phyloP scores from a whole-genome alignment of 2,888 invertebrate genomes.

The Drosophila leonis region DNA sequence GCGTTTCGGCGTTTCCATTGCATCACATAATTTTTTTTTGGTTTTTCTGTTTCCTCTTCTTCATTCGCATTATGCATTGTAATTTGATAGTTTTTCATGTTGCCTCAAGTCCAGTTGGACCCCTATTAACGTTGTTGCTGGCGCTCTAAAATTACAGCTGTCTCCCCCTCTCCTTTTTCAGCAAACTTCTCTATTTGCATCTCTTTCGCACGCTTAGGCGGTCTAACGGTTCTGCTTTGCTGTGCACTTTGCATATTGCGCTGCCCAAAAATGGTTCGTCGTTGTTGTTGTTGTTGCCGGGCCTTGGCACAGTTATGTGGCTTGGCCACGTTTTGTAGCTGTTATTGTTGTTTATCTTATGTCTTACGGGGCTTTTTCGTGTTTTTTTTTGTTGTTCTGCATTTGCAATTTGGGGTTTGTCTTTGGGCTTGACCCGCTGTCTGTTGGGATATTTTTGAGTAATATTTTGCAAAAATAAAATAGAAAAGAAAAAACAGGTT shows the following conservation, averaged over 20 bases:
- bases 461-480: neutral
- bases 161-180: neutral
- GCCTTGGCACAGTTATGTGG: constrained; percentile 79
- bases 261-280: constrained; percentile 47
- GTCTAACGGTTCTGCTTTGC: constrained; percentile 67
- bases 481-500: neutral
- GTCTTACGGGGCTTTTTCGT: constrained; percentile 22
- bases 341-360: constrained; percentile 44
- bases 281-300: constrained; percentile 35
- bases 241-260: constrained; percentile 70
- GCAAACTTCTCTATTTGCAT: constrained; percentile 2
- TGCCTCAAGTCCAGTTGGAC: constrained; percentile 63
- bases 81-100: constrained; percentile 63
- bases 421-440: constrained; percentile 44
- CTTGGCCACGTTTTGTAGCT: constrained; percentile 53
- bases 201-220: constrained; percentile 18
- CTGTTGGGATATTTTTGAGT: constrained; percentile 7
- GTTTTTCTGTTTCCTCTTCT: constrained; percentile 37
- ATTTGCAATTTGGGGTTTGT: constrained; percentile 37
- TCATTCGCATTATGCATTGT: constrained; percentile 37
- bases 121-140: constrained; percentile 60
- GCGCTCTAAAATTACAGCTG: constrained; percentile 60
- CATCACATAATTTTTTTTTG: constrained; percentile 50
- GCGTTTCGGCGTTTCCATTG: constrained; percentile 33
- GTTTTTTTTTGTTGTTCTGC: constrained; percentile 18